Evolutionary conservation across 1,140 invertebrate genomes (phyloP), one percentile per base, ranked within the genome.

Genomic region (Mercenaria mercenaria): DNA sequence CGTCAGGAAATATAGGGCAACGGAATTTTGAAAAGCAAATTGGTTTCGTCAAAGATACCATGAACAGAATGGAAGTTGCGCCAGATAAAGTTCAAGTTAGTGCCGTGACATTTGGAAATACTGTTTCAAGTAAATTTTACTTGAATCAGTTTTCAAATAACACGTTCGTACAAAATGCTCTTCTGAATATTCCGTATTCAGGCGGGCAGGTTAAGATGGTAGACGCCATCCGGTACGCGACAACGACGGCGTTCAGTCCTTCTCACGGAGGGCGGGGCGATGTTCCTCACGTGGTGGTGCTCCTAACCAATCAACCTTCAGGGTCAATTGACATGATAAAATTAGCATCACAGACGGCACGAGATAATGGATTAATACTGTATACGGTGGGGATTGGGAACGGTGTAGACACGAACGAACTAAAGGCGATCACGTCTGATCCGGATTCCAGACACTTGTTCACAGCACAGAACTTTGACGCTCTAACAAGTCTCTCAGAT

Each of bases 11-110:
- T 85, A 93, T 95, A 29, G 93, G 93, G 34, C 64, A 76, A 56
- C 80, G 80, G 15, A 93, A 95, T 72, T 95, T 93, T 81, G 56
- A 94, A 52, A 93, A 93, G 86, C 91, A 94, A 84, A 80, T 94
- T 56, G 82, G 89, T 18, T 94, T 95, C 76, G 90, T 94, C 18
- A 92, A 93, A 59, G 59, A 93, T 26, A 88, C 92, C 13, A 92
- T 93, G 34, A 90, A 88, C 23, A 56, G 90, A 32, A 91, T 94
- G 88, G 84, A 92, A 41, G 81, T 94, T 37, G 91, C 90, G 18
- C 89, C 88, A 13, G 83, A 91, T 56, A 92, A 92, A 59, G 74
- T 90, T 0, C 90, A 92, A 69, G 91, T 94, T 0, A 92, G 93
- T 59, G 83, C 91, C 15, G 92, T 93, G 79, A 93, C 93, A 32